These are phyloP conservation scores for Semibalanus balanoides DNA, from an alignment of 1,140 invertebrate species.

Conservation along the genomic window DNA sequence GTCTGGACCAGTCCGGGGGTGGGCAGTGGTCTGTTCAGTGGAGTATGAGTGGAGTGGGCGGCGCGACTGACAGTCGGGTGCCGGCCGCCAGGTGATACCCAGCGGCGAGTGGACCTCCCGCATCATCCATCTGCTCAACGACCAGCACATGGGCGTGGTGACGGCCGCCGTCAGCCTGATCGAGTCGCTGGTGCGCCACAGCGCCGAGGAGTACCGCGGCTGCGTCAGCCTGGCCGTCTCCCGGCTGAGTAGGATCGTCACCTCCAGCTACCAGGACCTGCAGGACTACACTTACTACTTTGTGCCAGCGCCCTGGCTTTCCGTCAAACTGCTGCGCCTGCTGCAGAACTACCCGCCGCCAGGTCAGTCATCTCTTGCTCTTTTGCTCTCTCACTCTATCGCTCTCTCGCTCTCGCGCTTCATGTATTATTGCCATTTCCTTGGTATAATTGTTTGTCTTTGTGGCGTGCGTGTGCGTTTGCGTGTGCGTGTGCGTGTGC, in stretches of 20 bases:
- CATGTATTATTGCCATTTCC: too few species aligned
- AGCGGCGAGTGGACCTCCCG: constrained; percentile 97
- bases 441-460: too few species aligned
- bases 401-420: too few species aligned
- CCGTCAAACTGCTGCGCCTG: constrained; percentile 89
- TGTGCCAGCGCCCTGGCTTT: constrained; percentile 98
- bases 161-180: constrained; percentile 96
- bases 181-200: constrained; percentile 94
- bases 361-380: constrained; percentile 33
- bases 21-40: too few species aligned
- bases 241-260: constrained; percentile 89
- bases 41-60: too few species aligned
- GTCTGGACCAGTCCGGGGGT: too few species aligned
- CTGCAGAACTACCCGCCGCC: constrained; percentile 97
- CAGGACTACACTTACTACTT: constrained; percentile 99
- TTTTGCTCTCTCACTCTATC: too few species aligned
- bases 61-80: too few species aligned
- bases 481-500: too few species aligned
- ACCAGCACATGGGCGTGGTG: constrained; percentile 98
- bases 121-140: constrained; percentile 96
- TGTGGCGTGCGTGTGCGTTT: too few species aligned
- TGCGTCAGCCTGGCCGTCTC: constrained; percentile 97
- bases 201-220: constrained; percentile 98
- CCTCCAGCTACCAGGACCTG: constrained; percentile 92
- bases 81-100: constrained; percentile 52